These are phyloP conservation scores for Volucella inflata DNA, from an alignment of 2,888 invertebrate species.

Conservation along the genomic window DNA sequence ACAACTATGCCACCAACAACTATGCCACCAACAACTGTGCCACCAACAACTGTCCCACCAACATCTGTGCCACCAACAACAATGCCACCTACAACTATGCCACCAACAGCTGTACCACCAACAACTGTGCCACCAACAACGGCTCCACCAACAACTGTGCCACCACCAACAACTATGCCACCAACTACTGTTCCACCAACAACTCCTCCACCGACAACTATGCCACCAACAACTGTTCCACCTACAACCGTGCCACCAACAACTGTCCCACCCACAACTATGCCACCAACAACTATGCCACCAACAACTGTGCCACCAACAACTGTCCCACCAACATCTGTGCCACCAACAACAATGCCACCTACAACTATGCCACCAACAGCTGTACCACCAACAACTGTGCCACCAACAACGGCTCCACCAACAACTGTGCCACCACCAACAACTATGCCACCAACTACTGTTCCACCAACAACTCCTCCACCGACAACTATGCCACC, in stretches of 20 bases:
- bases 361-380: too few relatives aligned
- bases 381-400: too few relatives aligned
- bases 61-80: background rate
- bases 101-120: background rate
- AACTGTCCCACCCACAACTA: background rate
- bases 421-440: background rate
- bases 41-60: background rate
- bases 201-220: background rate
- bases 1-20: too few relatives aligned
- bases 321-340: background rate
- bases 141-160: background rate
- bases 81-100: background rate
- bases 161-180: background rate
- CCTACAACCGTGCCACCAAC: background rate
- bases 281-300: background rate
- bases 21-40: background rate
- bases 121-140: background rate
- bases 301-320: background rate
- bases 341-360: background rate
- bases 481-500: background rate
- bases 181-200: background rate
- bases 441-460: slow-evolving; percentile 1
- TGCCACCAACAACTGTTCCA: background rate
- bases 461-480: background rate
- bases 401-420: background rate